Evolutionary conservation across 2,888 invertebrate genomes (phyloP).

Genomic region (Ptilodon capucinus): DNA sequence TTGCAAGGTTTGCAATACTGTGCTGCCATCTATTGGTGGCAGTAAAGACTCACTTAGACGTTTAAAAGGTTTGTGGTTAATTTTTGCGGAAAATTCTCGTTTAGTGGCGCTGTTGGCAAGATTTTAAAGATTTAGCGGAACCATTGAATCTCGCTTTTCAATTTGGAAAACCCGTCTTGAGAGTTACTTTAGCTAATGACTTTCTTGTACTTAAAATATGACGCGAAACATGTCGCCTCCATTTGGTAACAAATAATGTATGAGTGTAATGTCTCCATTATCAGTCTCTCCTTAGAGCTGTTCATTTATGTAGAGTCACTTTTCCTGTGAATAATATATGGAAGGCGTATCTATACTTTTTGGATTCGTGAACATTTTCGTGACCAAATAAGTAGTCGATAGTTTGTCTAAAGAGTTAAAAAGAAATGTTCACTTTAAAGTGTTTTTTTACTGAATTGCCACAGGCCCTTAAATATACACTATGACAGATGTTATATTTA

Average conservation of each 20-base stretch:
- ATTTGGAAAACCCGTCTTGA: slow-evolving; percentile 9
- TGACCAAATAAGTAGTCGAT: too few species aligned
- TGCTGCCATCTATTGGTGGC: slow-evolving; percentile 24
- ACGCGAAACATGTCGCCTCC: slow-evolving; percentile 22
- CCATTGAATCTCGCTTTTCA: neutral
- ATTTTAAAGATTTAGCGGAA: too few species aligned
- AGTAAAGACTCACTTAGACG: slow-evolving; percentile 7
- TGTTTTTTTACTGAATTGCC: too few species aligned
- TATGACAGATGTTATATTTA: too few species aligned
- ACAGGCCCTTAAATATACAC: too few species aligned
- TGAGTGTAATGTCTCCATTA: too few species aligned
- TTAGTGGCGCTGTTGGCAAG: slow-evolving; percentile 17
- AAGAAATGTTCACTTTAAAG: too few species aligned
- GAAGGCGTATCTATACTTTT: too few species aligned
- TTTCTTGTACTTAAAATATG: slow-evolving; percentile 11
- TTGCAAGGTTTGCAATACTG: neutral
- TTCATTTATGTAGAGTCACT: neutral
- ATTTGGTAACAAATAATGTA: slow-evolving; percentile 14
- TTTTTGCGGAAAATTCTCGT: slow-evolving; percentile 5
- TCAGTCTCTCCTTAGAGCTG: neutral
- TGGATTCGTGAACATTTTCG: too few species aligned
- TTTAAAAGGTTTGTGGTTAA: slow-evolving; percentile 1
- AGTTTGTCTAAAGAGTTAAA: too few species aligned
- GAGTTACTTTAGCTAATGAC: slow-evolving; percentile 1
- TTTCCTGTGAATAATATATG: too few species aligned